phyloP scores from a whole-genome alignment of 2,113 vertebrate species.

The Charina bottae region DNA sequence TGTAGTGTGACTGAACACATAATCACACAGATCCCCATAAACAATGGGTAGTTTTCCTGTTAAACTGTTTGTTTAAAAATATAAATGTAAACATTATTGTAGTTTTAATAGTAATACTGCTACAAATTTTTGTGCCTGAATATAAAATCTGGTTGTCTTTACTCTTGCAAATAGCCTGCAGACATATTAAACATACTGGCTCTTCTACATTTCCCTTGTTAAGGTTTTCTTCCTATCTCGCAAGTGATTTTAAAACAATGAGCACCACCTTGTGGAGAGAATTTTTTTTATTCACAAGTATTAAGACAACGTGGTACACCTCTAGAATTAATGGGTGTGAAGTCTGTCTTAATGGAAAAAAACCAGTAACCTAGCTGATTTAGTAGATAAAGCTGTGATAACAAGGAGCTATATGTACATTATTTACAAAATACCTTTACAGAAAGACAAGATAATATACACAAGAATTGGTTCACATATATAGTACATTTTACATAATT shows the following conservation, averaged over 20 bases:
- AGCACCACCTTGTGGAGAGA: conserved; percentile 73
- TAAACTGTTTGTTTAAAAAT: conserved; percentile 1
- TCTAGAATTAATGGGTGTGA: conserved; percentile 4
- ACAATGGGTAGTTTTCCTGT: background rate
- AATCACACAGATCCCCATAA: background rate
- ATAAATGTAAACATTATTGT: background rate
- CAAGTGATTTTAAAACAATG: conserved; percentile 57
- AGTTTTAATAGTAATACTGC: background rate
- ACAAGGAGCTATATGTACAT: background rate
- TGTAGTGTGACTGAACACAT: background rate
- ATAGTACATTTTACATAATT: background rate
- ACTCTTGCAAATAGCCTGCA: background rate
- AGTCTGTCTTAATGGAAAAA: background rate
- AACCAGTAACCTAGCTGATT: background rate
- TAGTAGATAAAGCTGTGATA: background rate
- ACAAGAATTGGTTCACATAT: background rate
- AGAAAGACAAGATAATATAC: background rate
- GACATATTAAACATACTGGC: background rate
- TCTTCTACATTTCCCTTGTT: background rate
- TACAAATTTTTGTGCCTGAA: background rate
- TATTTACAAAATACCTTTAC: background rate
- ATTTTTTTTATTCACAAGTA: background rate
- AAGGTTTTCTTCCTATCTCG: background rate
- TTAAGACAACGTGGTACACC: background rate
- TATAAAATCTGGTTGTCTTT: background rate